phyloP scores from a whole-genome alignment of 2,888 invertebrate genomes.

The Chrysotoxum bicinctum region DNA sequence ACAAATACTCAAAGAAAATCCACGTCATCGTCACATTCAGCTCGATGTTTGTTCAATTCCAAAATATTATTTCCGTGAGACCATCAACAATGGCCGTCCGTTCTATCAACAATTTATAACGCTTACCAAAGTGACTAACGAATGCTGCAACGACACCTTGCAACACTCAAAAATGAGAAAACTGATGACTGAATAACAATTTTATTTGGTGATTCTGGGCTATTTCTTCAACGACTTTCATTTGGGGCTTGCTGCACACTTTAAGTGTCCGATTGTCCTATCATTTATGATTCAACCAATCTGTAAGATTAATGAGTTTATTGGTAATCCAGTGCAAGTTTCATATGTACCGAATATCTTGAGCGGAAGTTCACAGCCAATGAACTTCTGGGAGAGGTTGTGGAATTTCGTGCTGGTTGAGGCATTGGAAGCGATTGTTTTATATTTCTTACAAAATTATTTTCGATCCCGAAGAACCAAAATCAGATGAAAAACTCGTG shows the following conservation, averaged over 20 bases:
- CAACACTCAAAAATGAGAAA: conserved; percentile 37
- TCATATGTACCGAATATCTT: conserved; percentile 69
- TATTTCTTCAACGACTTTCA: conserved; percentile 73
- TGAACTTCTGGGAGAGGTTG: conserved; percentile 74
- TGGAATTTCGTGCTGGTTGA: conserved; percentile 71
- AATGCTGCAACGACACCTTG: conserved; percentile 25
- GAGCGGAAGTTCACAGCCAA: conserved; percentile 70
- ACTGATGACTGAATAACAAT: conserved; percentile 39
- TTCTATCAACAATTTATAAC: conserved; percentile 24
- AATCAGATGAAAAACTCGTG: too few species aligned
- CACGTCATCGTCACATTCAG: conserved; percentile 32
- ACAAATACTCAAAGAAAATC: conserved; percentile 41
- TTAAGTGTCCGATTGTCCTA: conserved; percentile 74
- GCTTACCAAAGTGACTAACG: neutral
- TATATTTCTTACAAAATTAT: too few species aligned
- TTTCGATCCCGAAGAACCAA: too few species aligned
- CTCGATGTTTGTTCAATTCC: conserved; percentile 14
- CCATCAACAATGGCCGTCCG: conserved; percentile 28
- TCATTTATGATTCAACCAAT: conserved; percentile 65
- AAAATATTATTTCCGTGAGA: conserved; percentile 8
- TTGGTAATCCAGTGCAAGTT: conserved; percentile 72
- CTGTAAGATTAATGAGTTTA: conserved; percentile 33
- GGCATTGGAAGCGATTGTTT: neutral
- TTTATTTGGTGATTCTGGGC: conserved; percentile 69
- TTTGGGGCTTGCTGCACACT: conserved; percentile 74